Conservation (phyloP, 2,888 invertebrate genomes). For the Mallateleia sp. region DNA sequence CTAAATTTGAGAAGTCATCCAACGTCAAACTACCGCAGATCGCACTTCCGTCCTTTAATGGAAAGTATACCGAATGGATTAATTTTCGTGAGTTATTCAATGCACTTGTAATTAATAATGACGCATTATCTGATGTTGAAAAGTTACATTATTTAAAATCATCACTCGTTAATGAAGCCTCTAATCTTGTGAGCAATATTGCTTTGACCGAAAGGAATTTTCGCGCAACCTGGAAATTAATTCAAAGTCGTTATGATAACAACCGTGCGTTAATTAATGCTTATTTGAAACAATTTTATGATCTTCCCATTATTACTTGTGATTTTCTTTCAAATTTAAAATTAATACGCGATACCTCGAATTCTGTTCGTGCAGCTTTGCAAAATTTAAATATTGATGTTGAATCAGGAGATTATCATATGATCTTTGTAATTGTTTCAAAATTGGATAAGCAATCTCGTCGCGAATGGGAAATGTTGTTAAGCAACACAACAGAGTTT, state of each 20-base stretch:
- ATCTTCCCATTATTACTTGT: not conserved
- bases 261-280: slow-evolving; percentile 3
- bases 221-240: not conserved
- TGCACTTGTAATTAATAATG: slow-evolving; percentile 6
- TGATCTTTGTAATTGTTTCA: not conserved
- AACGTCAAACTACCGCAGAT: slow-evolving; percentile 11
- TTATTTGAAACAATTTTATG: slow-evolving; percentile 14
- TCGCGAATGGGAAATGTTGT: slow-evolving; percentile 17
- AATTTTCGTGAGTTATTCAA: slow-evolving; percentile 31
- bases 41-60: not conserved
- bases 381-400: too few relatives aligned
- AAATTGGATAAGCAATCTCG: slow-evolving; percentile 17
- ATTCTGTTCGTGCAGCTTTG: too few relatives aligned
- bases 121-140: slow-evolving; percentile 1
- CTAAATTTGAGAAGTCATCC: too few relatives aligned
- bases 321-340: slow-evolving; percentile 17
- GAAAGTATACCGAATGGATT: slow-evolving; percentile 26
- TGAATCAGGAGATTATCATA: too few relatives aligned
- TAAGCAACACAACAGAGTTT: not conserved
- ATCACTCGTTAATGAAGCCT: not conserved
- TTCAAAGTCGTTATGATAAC: slow-evolving; percentile 15
- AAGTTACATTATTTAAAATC: slow-evolving; percentile 6
- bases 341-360: too few relatives aligned
- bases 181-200: too few relatives aligned
- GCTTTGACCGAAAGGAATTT: too few relatives aligned